phyloP scores from a whole-genome alignment of 1,140 invertebrate genomes.

The Drosophila mayri region DNA sequence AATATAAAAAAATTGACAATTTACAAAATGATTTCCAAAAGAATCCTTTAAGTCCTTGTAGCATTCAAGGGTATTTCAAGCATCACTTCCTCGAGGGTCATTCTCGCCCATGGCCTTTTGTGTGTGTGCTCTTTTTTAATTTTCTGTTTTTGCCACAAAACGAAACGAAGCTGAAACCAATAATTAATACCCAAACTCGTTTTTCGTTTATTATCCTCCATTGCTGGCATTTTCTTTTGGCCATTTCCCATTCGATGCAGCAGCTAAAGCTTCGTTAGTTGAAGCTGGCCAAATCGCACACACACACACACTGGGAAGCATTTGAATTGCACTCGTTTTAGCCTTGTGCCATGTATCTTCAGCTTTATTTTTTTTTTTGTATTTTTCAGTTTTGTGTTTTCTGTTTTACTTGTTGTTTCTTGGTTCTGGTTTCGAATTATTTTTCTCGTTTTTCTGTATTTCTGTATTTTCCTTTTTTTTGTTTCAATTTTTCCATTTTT shows the following conservation, averaged over 20 bases:
- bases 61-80: not conserved
- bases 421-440: conserved; percentile 42
- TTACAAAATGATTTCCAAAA: not conserved
- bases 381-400: conserved; percentile 41
- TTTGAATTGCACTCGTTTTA: conserved; percentile 67
- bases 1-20: no score
- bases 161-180: conserved; percentile 68
- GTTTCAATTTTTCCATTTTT: conserved; percentile 6
- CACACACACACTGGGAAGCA: conserved; percentile 36
- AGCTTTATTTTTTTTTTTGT: conserved; percentile 50
- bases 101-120: not conserved
- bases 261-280: conserved; percentile 66
- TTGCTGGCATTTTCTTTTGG: conserved; percentile 33
- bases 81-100: not conserved
- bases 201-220: conserved; percentile 68
- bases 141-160: conserved; percentile 42
- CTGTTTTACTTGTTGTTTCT: conserved; percentile 62
- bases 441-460: conserved; percentile 27
- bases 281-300: conserved; percentile 32
- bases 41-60: not conserved
- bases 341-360: conserved; percentile 70
- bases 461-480: not conserved
- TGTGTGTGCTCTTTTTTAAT: conserved; percentile 17
- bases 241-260: conserved; percentile 45
- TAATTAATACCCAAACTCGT: conserved; percentile 71